Conservation (phyloP, 2,888 invertebrate species). For the Syritta pipiens region DNA sequence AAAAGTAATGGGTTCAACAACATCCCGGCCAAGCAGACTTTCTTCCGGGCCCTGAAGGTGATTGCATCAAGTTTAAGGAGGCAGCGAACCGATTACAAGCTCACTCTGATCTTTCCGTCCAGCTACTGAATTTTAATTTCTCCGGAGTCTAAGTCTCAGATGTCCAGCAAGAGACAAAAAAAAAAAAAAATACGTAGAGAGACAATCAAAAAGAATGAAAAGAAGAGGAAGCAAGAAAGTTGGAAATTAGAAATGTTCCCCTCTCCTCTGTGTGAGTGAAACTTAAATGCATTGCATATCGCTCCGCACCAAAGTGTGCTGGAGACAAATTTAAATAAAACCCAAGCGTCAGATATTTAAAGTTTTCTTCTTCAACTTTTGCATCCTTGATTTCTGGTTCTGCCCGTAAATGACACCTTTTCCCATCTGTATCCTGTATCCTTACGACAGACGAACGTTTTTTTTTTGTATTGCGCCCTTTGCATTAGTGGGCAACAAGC, state of each 20-base stretch:
- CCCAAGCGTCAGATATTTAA: conserved; percentile 47
- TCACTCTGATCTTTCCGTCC: conserved; percentile 21
- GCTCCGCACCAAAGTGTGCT: conserved; percentile 33
- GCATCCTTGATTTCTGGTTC: too few species aligned
- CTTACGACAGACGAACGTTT: too few species aligned
- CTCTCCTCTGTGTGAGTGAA: conserved; percentile 50
- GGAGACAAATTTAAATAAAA: conserved; percentile 61
- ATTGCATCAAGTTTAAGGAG: conserved; percentile 6
- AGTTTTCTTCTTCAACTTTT: too few species aligned
- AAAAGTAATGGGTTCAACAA: conserved; percentile 18
- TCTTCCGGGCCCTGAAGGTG: neutral
- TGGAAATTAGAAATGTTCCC: conserved; percentile 58
- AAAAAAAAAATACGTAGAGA: neutral
- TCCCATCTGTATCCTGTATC: too few species aligned
- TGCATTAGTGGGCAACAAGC: conserved; percentile 16
- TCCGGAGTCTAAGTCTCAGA: conserved; percentile 38
- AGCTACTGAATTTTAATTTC: conserved; percentile 61
- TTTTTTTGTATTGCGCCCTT: conserved; percentile 18
- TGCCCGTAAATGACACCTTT: too few species aligned
- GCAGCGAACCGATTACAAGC: conserved; percentile 20
- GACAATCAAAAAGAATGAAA: conserved; percentile 7
- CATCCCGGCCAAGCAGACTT: neutral
- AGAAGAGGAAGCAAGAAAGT: conserved; percentile 4
- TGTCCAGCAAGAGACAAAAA: conserved; percentile 12
- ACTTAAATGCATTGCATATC: conserved; percentile 63